Evolutionary conservation across 2,888 invertebrate species (phyloP), one percentile per base, ranked within the genome.

Genomic region (Germaria angustata): DNA sequence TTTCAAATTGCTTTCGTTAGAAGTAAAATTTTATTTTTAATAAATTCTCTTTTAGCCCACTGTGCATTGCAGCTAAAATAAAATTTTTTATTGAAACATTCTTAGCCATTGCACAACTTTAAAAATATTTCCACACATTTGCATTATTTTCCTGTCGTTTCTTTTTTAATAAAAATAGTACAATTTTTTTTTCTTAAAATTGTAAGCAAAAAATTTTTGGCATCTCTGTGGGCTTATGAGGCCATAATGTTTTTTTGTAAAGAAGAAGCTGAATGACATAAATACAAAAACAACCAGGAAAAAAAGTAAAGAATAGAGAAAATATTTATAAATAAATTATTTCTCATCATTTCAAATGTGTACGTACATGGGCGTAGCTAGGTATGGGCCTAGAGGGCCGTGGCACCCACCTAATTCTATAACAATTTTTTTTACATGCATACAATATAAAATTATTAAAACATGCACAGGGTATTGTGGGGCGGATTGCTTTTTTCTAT

Each of bases 321-420:
- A 61, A 63, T 61, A 0, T 75, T 78, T 79, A 79, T 71, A 75
- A 82, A 82, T 82, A 82, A 75, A 79, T 57, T 71, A 75, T 79
- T 71, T 82, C 75, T 71, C 82, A 82, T 75, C 69, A 57, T 63
- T 55, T 20, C n/a, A 61, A 63, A 76, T 59, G 28, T 65, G 57
- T 49, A 4, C 6, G 24, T 28, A 28, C n/a, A n/a, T n/a, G n/a
- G n/a, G n/a, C n/a, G n/a, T n/a, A n/a, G n/a, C n/a, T n/a, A n/a
- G n/a, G n/a, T n/a, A n/a, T n/a, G n/a, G n/a, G n/a, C n/a, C n/a
- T n/a, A n/a, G n/a, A n/a, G n/a, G n/a, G n/a, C n/a, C n/a, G n/a
- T n/a, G n/a, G n/a, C n/a, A n/a, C n/a, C n/a, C n/a, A n/a, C n/a
- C n/a, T n/a, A n/a, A n/a, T n/a, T n/a, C n/a, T n/a, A n/a, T 17